phyloP scores from a whole-genome alignment of 2,797 vertebrate species.

The Chloroceryle inda region DNA sequence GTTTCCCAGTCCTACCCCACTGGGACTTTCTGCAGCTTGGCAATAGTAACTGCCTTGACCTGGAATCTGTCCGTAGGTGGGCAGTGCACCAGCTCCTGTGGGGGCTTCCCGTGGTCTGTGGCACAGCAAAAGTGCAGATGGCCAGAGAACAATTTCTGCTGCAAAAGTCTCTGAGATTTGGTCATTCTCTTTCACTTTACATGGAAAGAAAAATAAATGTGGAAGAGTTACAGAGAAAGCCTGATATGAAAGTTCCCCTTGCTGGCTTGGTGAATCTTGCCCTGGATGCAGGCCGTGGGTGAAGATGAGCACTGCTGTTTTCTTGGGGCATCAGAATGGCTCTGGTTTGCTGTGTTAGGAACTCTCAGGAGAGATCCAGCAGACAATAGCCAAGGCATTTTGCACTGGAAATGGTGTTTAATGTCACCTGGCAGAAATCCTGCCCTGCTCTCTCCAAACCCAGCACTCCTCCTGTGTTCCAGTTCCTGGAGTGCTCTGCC shows the following conservation, averaged over 20 bases:
- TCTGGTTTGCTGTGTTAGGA: background rate
- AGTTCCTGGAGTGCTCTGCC: background rate
- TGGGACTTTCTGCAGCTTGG: background rate
- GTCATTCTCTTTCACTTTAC: fast-evolving
- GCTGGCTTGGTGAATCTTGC: background rate
- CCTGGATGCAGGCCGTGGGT: background rate
- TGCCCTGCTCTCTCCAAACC: background rate
- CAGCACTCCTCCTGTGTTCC: background rate
- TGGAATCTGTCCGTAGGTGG: background rate
- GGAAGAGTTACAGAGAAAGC: background rate
- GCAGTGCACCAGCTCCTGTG: fast-evolving
- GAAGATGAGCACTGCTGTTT: background rate
- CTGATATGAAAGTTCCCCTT: background rate
- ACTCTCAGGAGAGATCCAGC: background rate
- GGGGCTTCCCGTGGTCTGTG: background rate
- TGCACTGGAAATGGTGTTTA: background rate
- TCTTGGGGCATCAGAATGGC: background rate
- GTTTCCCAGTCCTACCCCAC: background rate
- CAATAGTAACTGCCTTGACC: background rate
- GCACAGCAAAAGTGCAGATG: background rate
- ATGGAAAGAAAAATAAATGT: background rate
- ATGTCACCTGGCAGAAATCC: background rate
- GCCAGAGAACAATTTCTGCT: background rate
- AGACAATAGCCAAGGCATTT: fast-evolving
- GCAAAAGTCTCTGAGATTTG: background rate